These are phyloP conservation scores for Tetramorium parvispinum DNA, from an alignment of 1,140 invertebrate genomes.

Conservation along the genomic window DNA sequence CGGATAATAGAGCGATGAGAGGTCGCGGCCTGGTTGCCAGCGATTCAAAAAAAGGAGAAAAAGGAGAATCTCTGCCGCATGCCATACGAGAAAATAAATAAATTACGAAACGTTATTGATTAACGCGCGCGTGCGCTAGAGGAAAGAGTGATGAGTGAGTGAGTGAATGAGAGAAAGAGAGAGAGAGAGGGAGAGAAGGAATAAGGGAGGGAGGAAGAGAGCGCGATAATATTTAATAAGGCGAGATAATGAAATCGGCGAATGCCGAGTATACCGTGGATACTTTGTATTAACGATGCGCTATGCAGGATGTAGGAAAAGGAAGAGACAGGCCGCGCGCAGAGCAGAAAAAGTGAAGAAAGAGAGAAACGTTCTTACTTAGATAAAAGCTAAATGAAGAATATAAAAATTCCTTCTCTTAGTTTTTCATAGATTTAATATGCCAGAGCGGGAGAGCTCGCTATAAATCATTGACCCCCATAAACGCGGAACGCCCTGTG, in stretches of 20 bases:
- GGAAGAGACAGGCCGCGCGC: slow-evolving; percentile 40
- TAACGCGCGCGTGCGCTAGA: slow-evolving; percentile 58
- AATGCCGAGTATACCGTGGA: slow-evolving; percentile 14
- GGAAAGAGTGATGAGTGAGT: slow-evolving; percentile 52
- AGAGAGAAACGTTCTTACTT: slow-evolving; percentile 80
- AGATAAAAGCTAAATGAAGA: slow-evolving; percentile 80
- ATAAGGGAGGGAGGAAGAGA: not conserved
- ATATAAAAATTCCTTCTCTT: slow-evolving; percentile 82
- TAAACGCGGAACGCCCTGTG: slow-evolving; percentile 82
- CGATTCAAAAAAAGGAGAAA: not conserved
- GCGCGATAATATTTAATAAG: slow-evolving; percentile 34
- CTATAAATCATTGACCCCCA: slow-evolving; percentile 81
- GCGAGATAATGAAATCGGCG: slow-evolving; percentile 60
- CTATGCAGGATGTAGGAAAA: slow-evolving; percentile 63
- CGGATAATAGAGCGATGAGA: slow-evolving; percentile 32
- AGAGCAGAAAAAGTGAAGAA: slow-evolving; percentile 53
- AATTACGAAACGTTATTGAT: slow-evolving; percentile 76
- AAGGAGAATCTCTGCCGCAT: slow-evolving; percentile 50
- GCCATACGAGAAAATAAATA: slow-evolving; percentile 63
- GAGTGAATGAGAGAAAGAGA: slow-evolving; percentile 31
- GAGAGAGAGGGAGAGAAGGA: slow-evolving; percentile 46
- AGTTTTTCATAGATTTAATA: slow-evolving; percentile 83
- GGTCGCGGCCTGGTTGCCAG: slow-evolving; percentile 24
- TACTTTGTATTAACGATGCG: slow-evolving; percentile 9
- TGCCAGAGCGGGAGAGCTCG: slow-evolving; percentile 80